Base-by-base conservation (phyloP, 2,888 invertebrate species). In the Pterostichus madidus region DNA sequence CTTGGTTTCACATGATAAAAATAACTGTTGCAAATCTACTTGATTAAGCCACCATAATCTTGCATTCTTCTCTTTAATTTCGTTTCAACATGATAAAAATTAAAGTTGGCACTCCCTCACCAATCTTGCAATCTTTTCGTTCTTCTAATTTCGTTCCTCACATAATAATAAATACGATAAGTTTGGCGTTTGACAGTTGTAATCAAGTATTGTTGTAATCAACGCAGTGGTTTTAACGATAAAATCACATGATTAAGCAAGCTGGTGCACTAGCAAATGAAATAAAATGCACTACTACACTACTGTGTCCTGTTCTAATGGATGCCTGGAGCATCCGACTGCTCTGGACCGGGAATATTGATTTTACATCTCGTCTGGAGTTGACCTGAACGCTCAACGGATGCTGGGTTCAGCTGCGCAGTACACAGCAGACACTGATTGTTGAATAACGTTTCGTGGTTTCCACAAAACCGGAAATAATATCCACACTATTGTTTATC, bases 251-350 rank as follows among this genome's bases (percentile, higher is more conserved):
- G 61, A 32, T 61, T 13, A 64, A 64, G 64, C 64, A 64, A 64
- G 64, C 64, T 52, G 64, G 39, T 64, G 64, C 64, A 59, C 17
- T 32, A 35, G 32, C 64, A 64, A 73, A 44, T 44, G 24, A 73
- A 64, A 32, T 31, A 64, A 59, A 59, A 46, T 24, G 44, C 73
- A 46, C 73, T 73, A 73, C 73, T 73, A 73, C 17, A 73, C 73
- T 73, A 73, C 73, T 64, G 44, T 64, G 49, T 46, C 68, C 15
- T 35, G 73, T 68, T 35, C 68, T 59, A 46, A 64, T 64, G 64
- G 64, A 73, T 73, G 73, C 73, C 39, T 13, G 39, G 35, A 64
- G 64, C 64, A 64, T 35, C 64, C 39, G 35, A 64, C 68, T 56
- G 56, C 8, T 15, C 56, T 44, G 68, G 68, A 71, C 68, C 49